phyloP scores from a whole-genome alignment of 2,797 vertebrate species.

The Aplochiton taeniatus region DNA sequence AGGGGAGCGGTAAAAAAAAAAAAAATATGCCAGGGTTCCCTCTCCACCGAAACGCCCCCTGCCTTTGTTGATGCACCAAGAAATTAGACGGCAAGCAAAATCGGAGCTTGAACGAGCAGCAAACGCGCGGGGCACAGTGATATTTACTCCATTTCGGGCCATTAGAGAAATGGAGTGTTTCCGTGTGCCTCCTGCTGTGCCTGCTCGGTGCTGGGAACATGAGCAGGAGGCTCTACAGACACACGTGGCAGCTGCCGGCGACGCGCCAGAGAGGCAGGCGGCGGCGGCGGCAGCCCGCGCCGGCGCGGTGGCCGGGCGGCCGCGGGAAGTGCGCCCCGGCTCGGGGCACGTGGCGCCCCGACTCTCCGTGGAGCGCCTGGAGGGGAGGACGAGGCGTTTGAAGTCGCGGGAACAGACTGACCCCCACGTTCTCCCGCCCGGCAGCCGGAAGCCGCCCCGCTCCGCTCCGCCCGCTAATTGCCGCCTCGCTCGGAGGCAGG shows the following conservation, averaged over 20 bases:
- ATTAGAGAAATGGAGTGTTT: conserved; percentile 74
- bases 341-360: conserved; percentile 37
- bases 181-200: conserved; percentile 57
- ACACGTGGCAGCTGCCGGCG: conserved; percentile 60
- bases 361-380: conserved; percentile 47
- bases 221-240: conserved; percentile 63
- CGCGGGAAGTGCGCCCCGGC: too few species aligned
- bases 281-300: conserved; percentile 34
- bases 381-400: conserved; percentile 53
- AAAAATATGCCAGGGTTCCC: conserved; percentile 55
- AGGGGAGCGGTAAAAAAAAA: conserved; percentile 30
- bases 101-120: conserved; percentile 69
- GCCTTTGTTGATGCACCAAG: conserved; percentile 69
- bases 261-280: conserved; percentile 6
- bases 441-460: conserved; percentile 55
- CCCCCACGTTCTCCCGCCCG: conserved; percentile 36
- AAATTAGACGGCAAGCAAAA: conserved; percentile 73
- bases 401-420: conserved; percentile 37
- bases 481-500: conserved; percentile 64
- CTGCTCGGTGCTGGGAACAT: conserved; percentile 51
- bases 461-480: conserved; percentile 61
- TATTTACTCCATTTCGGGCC: conserved; percentile 75
- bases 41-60: conserved; percentile 73
- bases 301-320: conserved; percentile 49
- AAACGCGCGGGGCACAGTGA: conserved; percentile 58